Evolutionary conservation across 2,113 vertebrate genomes (phyloP).

Genomic region (Piprites chloris): DNA sequence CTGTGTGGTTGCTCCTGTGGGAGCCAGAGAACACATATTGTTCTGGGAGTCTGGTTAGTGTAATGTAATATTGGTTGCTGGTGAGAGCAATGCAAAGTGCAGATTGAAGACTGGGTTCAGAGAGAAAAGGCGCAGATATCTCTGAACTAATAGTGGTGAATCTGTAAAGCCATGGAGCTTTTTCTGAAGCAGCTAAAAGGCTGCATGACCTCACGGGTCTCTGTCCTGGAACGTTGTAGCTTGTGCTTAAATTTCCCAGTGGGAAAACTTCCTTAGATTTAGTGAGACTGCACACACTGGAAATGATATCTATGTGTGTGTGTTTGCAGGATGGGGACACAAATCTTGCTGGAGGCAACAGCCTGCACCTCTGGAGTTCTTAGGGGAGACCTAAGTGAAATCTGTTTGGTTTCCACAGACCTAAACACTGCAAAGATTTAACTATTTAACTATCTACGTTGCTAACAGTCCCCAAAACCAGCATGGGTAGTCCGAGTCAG

Average conservation of each 20-base stretch:
- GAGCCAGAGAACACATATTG: not conserved
- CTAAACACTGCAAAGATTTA: not conserved
- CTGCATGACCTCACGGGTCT: not conserved
- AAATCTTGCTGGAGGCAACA: not conserved
- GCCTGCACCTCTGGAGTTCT: not conserved
- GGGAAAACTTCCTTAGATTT: not conserved
- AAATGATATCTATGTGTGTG: rapidly evolving
- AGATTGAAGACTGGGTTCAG: not conserved
- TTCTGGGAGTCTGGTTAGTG: not conserved
- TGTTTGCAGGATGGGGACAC: not conserved
- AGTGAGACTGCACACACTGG: not conserved
- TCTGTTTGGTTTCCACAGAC: not conserved
- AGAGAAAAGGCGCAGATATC: not conserved
- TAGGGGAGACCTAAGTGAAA: not conserved
- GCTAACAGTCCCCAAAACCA: not conserved
- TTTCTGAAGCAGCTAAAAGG: not conserved
- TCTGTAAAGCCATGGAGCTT: not conserved
- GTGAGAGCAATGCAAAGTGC: not conserved
- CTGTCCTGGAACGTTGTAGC: not conserved
- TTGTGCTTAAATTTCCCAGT: not conserved
- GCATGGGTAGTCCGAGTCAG: rapidly evolving
- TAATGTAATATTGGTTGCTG: not conserved
- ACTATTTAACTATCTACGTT: not conserved
- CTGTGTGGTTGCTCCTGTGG: not conserved
- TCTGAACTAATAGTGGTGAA: not conserved